These are phyloP conservation scores for Gryllus longicercus DNA, from an alignment of 2,888 invertebrate genomes.

Conservation along the genomic window DNA sequence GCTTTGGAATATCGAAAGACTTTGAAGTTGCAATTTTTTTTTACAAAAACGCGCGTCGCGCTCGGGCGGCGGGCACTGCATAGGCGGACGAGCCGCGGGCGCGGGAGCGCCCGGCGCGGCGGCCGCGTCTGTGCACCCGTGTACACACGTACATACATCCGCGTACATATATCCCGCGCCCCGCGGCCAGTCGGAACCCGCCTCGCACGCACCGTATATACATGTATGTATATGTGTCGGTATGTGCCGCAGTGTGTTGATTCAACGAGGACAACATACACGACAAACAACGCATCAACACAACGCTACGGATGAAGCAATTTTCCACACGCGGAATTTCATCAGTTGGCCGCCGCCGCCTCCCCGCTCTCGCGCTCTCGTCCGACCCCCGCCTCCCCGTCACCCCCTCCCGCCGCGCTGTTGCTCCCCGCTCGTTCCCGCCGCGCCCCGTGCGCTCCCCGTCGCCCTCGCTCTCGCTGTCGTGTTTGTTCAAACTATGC, in stretches of 20 bases:
- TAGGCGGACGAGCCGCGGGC: background rate
- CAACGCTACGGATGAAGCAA: conserved; percentile 17
- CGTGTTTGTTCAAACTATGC: conserved; percentile 17
- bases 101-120: background rate
- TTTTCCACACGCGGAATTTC: conserved; percentile 17
- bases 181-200: background rate
- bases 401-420: background rate
- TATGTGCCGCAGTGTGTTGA: background rate
- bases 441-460: background rate
- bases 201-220: background rate
- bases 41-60: background rate
- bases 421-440: background rate
- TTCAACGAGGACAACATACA: conserved; percentile 17
- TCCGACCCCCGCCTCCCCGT: background rate
- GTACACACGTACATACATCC: background rate
- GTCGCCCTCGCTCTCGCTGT: background rate
- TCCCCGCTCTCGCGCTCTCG: background rate
- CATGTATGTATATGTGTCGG: conserved; percentile 6
- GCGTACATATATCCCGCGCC: background rate
- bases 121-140: background rate
- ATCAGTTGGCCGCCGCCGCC: conserved; percentile 12
- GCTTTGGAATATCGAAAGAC: conserved; percentile 17
- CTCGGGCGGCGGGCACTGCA: background rate
- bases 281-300: conserved; percentile 17
- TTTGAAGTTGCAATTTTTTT: conserved; percentile 9